These are phyloP conservation scores for Erithacus rubecula DNA, from an alignment of 2,797 vertebrate species.

Conservation along the genomic window DNA sequence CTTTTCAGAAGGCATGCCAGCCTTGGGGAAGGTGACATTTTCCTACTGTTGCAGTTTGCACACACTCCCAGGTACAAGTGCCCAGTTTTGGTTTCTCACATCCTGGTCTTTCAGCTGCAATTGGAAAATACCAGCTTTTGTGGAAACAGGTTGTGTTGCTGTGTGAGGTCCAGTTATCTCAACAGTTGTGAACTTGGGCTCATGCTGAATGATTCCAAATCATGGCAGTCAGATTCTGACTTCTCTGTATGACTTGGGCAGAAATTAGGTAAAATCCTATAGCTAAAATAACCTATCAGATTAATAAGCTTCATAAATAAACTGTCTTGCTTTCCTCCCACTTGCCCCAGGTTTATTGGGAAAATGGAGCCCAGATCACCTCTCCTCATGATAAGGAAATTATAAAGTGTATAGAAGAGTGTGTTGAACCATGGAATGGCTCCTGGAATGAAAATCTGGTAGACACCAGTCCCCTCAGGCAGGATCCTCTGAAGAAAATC, in stretches of 20 bases:
- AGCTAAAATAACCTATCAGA: background rate
- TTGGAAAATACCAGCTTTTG: background rate
- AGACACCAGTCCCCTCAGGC: slow-evolving; percentile 80
- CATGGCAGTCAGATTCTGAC: no score
- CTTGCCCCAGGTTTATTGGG: slow-evolving; percentile 89
- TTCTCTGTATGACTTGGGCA: background rate
- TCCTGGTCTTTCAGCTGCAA: background rate
- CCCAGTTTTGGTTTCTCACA: background rate
- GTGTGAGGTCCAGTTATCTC: no score
- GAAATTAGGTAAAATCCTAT: accelerated
- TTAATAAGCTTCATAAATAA: background rate
- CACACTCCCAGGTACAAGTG: background rate
- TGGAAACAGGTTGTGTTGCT: background rate
- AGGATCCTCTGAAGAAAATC: slow-evolving; percentile 84
- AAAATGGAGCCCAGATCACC: slow-evolving; percentile 90
- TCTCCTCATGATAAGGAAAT: slow-evolving; percentile 92
- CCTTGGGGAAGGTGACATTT: background rate
- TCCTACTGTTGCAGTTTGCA: background rate
- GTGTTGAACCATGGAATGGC: slow-evolving; percentile 87
- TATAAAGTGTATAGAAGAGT: slow-evolving; percentile 86
- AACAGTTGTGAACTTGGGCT: background rate
- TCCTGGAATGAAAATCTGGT: slow-evolving; percentile 88
- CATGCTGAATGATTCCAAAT: accelerated
- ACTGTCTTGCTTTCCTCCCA: background rate
- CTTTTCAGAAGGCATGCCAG: background rate